phyloP scores from a whole-genome alignment of 2,888 invertebrate genomes.

The Scaeva pyrastri region DNA sequence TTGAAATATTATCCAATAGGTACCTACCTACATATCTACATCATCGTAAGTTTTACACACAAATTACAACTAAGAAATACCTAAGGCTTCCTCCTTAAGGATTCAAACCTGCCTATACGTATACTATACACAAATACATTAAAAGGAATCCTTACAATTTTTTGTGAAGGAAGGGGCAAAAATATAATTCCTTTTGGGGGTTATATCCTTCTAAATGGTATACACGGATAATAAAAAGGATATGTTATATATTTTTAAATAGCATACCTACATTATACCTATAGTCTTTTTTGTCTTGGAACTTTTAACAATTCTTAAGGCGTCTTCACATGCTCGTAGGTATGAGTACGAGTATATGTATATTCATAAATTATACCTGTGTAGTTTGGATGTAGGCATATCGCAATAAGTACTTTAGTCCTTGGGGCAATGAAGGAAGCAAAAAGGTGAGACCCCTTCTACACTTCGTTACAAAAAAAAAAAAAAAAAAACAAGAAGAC shows the following conservation, averaged over 20 bases:
- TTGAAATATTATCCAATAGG: constrained; percentile 57
- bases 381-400: neutral
- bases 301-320: constrained; percentile 17
- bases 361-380: constrained; percentile 35
- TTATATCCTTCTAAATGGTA: constrained; percentile 71
- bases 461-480: constrained; percentile 20
- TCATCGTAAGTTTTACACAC: constrained; percentile 17
- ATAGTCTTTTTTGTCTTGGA: constrained; percentile 1
- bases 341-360: too few species aligned
- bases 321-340: neutral
- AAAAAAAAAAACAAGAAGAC: constrained; percentile 4
- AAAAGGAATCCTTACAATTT: constrained; percentile 69
- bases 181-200: constrained; percentile 71
- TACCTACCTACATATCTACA: neutral
- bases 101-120: constrained; percentile 18
- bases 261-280: neutral
- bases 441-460: constrained; percentile 49
- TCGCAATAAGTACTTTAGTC: constrained; percentile 7
- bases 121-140: constrained; percentile 14
- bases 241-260: constrained; percentile 21
- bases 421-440: constrained; percentile 33
- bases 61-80: constrained; percentile 13
- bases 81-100: constrained; percentile 64
- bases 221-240: constrained; percentile 68
- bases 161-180: constrained; percentile 46